phyloP scores from a whole-genome alignment of 2,113 vertebrate genomes.

The Pristiophorus japonicus region DNA sequence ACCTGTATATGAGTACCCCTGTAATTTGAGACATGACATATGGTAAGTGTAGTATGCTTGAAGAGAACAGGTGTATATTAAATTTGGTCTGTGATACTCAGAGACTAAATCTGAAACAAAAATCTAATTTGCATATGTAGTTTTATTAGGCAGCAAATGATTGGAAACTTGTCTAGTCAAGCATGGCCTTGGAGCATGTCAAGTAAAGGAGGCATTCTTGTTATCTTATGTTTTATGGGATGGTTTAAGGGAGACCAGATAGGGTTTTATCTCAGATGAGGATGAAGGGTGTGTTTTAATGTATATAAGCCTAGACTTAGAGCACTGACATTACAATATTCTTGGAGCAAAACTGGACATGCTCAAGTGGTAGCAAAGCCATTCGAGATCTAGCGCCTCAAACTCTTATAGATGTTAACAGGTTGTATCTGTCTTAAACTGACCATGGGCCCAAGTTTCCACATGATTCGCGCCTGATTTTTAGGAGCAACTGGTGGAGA shows the following conservation, averaged over 20 bases:
- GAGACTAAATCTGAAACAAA: too few relatives aligned
- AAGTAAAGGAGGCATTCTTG: neutral
- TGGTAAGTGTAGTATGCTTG: too few relatives aligned
- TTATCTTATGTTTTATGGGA: neutral
- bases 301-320: neutral
- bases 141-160: too few relatives aligned
- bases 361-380: neutral
- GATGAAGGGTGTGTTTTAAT: neutral
- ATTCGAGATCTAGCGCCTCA: neutral
- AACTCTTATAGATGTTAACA: neutral
- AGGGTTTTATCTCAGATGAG: neutral
- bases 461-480: too few relatives aligned
- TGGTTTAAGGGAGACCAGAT: neutral
- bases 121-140: too few relatives aligned
- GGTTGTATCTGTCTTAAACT: neutral
- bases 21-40: too few relatives aligned
- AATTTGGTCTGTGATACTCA: too few relatives aligned
- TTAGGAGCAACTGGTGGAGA: too few relatives aligned
- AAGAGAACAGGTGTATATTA: too few relatives aligned
- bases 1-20: too few relatives aligned
- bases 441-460: too few relatives aligned
- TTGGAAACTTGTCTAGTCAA: too few relatives aligned
- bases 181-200: neutral
- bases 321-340: neutral
- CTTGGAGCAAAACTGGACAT: neutral